Evolutionary conservation across 2,797 vertebrate genomes (phyloP).

Genomic region (Tachyglossus aculeatus): DNA sequence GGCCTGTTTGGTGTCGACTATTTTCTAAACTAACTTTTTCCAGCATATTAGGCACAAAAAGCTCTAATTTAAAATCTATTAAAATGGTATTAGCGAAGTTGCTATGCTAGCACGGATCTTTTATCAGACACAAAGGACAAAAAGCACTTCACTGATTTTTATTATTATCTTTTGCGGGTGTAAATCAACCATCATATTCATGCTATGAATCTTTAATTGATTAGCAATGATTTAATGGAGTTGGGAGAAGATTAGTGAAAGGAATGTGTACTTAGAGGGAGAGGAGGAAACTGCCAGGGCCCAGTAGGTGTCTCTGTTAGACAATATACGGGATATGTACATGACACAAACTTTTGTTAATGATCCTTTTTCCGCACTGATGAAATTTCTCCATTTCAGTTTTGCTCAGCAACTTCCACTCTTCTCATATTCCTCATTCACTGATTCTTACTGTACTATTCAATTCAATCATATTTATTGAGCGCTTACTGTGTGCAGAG

Average conservation of each 20-base stretch:
- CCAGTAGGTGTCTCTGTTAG: slow-evolving; percentile 76
- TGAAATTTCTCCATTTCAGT: slow-evolving; percentile 7
- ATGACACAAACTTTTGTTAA: too few relatives aligned
- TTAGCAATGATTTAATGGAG: background rate
- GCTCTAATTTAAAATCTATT: slow-evolving; percentile 1
- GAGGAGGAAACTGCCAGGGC: background rate
- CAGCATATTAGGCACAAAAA: background rate
- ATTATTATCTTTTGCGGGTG: slow-evolving; percentile 12
- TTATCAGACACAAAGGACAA: slow-evolving; percentile 25
- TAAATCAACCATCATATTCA: background rate
- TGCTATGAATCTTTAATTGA: slow-evolving; percentile 28
- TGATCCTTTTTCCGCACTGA: slow-evolving; percentile 19
- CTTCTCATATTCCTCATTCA: background rate
- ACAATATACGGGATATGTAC: too few relatives aligned
- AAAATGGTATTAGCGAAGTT: background rate
- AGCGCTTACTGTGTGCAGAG: too few relatives aligned
- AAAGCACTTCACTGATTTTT: slow-evolving; percentile 22
- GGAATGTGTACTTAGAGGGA: background rate
- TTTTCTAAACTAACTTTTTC: background rate
- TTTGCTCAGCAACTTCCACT: background rate
- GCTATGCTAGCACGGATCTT: background rate
- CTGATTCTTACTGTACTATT: background rate
- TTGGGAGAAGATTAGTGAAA: background rate
- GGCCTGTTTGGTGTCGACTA: background rate
- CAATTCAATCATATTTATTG: too few relatives aligned